phyloP scores from a whole-genome alignment of 2,888 invertebrate genomes.

The Exocentrus adspersus region DNA sequence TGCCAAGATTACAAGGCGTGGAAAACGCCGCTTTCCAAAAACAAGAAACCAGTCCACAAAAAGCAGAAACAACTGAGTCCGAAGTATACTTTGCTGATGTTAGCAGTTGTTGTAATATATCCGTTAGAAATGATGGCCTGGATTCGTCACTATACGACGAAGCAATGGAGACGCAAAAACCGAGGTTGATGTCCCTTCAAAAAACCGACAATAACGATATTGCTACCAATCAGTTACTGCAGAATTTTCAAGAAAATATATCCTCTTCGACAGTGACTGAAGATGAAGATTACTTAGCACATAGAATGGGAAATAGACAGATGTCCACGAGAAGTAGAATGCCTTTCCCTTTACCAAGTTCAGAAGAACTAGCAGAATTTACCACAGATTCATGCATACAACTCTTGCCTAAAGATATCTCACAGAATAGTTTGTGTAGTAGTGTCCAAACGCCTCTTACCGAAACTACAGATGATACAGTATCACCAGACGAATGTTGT shows the following conservation, averaged over 20 bases:
- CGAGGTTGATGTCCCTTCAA: constrained; percentile 59
- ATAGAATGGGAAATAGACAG: constrained; percentile 68
- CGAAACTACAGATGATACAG: constrained; percentile 61
- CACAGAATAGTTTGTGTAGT: constrained; percentile 59
- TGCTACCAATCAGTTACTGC: constrained; percentile 49
- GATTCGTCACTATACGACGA: constrained; percentile 70
- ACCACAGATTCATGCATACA: constrained; percentile 52
- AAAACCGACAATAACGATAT: constrained; percentile 61
- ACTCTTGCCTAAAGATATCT: constrained; percentile 58
- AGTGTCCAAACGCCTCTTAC: constrained; percentile 62
- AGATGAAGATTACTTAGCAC: constrained; percentile 70
- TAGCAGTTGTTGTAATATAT: constrained; percentile 83
- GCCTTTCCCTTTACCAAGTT: constrained; percentile 65
- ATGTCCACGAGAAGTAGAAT: constrained; percentile 70
- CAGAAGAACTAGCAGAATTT: constrained; percentile 57
- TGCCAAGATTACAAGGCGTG: constrained; percentile 72
- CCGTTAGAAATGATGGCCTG: constrained; percentile 68
- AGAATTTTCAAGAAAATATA: constrained; percentile 57
- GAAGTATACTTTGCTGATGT: constrained; percentile 90
- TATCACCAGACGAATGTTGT: constrained; percentile 59
- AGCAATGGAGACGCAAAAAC: constrained; percentile 63
- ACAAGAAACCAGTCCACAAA: constrained; percentile 69
- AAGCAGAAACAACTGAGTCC: constrained; percentile 76
- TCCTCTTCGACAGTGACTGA: constrained; percentile 57
- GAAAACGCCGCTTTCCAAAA: constrained; percentile 83